Base-by-base conservation (phyloP, 2,113 vertebrate genomes). In the Marmota flaviventris region DNA sequence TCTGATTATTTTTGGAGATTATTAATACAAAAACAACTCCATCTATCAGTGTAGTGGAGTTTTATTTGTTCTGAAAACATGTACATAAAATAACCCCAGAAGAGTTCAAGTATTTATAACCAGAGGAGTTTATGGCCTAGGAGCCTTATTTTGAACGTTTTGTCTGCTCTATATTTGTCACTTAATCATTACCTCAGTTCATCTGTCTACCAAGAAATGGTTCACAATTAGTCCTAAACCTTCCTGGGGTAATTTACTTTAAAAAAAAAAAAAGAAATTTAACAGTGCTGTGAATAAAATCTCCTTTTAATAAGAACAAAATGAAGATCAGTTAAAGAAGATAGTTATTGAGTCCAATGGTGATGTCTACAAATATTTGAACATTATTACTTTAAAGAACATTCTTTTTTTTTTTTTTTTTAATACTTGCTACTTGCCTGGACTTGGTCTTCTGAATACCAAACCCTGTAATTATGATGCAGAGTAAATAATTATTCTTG, bases 401-500 rank as follows among this genome's bases (percentile, higher is more conserved):
- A 32, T 89, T 61, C 22, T 73, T 48, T 18, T 73, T 61, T 73
- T 61, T 69, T 69, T 32, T 22, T 61, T 45, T 45, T 45, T 8
- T 8, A 51, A 32, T 75, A 51, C 39, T 25, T 91, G 61, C 51
- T 67, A 18, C 42, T 72, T 93, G 25, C 37, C 93, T 81, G 56
- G 73, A 85, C 56, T 51, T 69, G 6, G 32, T 85, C 65, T 92
- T 95, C 79, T 95, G 39, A 95, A 39, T 79, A 88, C 37, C 22
- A 95, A 77, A 73, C 1, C 39, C 45, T 92, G 0, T 51, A 29
- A 79, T 95, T 92, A 65, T 17, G 20, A 81, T 89, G 79, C 8
- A 22, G 32, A 92, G 48, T 86, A 93, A 93, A 95, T 77, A 58
- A 82, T 72, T 81, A 81, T 61, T 88, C 83, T 89, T 79, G 34